Evolutionary conservation across 2,888 invertebrate species (phyloP), one percentile per base, ranked within the genome.

Genomic region (Notodonta dromedarius): DNA sequence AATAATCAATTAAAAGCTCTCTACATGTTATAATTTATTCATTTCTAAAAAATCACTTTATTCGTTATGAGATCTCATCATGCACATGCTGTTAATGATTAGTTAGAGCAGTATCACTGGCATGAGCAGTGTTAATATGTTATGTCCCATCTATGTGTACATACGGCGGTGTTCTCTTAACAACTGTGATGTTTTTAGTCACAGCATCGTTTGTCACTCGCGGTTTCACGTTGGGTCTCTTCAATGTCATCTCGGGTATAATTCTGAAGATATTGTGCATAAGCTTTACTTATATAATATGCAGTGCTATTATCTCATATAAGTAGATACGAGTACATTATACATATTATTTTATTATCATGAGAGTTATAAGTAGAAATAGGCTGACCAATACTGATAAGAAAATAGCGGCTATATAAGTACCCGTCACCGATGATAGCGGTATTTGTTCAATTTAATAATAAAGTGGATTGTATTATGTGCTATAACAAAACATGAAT

Each of bases 201-300:
- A 82, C 83, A 61, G 78, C 82, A 61, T 85, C 84, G 63, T 81
- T 83, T 69, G 83, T 71, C 54, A 77, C 68, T 66, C 82, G 79
- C 52, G 80, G 71, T 77, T 84, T 87, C 73, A 75, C 75, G 62
- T 76, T 79, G 42, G 80, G 70, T 74, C 80, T 89, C 86, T 84
- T 90, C 82, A 79, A 63, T 61, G 86, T 76, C 74, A 75, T 77
- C 82, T 90, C 91, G 35, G 87, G 83, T 71, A 82, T 78, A 70
- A 73, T 74, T 89, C 92, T 92, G 86, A 65, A 86, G 88, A 82
- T 84, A 76, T 78, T 79, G 86, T 88, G 87, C 83, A 70, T 66
- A 56, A 44, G 13, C 24, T 24, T 24, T 24, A n/a, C 46, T 46
- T n/a, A 46, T 46, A n/a, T 46, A 46, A 46, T 46, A 46, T 57